Evolutionary conservation across 2,797 vertebrate species (phyloP), one percentile per base, ranked within the genome.

Genomic region (Pogoniulus pusillus): DNA sequence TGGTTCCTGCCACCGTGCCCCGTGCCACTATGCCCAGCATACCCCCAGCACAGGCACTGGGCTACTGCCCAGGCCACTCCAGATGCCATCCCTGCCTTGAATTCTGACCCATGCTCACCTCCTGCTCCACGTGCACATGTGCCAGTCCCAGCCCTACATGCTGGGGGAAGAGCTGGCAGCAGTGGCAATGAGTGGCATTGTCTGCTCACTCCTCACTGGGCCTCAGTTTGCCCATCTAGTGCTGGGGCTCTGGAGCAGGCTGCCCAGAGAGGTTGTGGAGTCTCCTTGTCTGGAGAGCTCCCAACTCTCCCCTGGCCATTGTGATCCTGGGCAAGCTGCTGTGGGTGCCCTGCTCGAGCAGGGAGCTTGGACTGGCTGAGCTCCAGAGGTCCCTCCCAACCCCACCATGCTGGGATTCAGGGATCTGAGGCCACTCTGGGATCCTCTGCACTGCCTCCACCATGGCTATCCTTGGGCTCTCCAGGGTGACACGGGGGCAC

Each of bases 21-120:
- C 27, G 9, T 12, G 1, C 8, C 1, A 0, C 64, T 49, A 34
- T 32, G 39, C 55, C 62, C 66, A 30, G 34, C 27, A 6, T 12
- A 3, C 20, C 2, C 37, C 7, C 6, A 6, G 3, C 16, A 2
- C 0, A 0, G 29, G 34, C 43, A 2, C 51, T 0, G 26, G 13
- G 18, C 37, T 32, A 0, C 12, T 9, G 54, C 24, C 62, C 74
- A 26, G 45, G 22, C 15, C 43, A 6, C 69, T 14, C 29, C 49
- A 26, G 34, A 39, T 6, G 26, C 39, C 62, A 30, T 8, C 37
- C 45, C 16, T 23, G 49, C 1, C 19, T 9, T 2, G 1, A 47
- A 51, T 3, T 3, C 34, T 24, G 16, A 39, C 5, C 23, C 70
- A 9, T 2, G 43, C 41, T 16, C 41, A 41, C 17, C 41, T 17